Percentiles rank a stretch among this genome's conserved stretches.
phyloP scores from a whole-genome alignment of 2,797 vertebrate genomes.

The Poecilia picta region DNA sequence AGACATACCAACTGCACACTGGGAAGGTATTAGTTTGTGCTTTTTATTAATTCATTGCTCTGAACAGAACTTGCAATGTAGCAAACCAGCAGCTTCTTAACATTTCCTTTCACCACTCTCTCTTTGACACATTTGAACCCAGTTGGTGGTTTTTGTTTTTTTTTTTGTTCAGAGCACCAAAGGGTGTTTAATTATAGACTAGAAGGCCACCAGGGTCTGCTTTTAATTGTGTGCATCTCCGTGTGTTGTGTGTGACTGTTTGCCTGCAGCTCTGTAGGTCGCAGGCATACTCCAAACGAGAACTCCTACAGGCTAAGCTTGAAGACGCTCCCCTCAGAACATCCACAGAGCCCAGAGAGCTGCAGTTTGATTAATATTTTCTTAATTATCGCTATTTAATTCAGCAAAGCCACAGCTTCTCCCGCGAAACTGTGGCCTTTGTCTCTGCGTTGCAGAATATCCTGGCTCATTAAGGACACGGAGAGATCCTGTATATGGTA shows the following conservation, averaged over 20 bases:
- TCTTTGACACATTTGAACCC: constrained; percentile 69
- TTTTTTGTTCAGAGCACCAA: constrained; percentile 57
- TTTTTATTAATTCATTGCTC: constrained; percentile 74
- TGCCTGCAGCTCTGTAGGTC: constrained; percentile 72
- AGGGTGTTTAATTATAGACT: constrained; percentile 83
- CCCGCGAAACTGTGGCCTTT: constrained; percentile 61
- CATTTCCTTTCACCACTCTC: constrained; percentile 44
- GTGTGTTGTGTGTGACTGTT: constrained; percentile 52
- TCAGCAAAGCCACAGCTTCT: constrained; percentile 62
- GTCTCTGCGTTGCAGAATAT: constrained; percentile 60
- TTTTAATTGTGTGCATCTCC: constrained; percentile 74
- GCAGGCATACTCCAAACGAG: constrained; percentile 70
- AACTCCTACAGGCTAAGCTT: constrained; percentile 81
- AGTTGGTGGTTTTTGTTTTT: constrained; percentile 43
- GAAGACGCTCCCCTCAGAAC: constrained; percentile 68
- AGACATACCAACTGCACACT: constrained; percentile 66
- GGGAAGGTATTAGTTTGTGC: constrained; percentile 79
- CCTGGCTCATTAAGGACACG: constrained; percentile 75
- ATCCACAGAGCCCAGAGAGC: constrained; percentile 56
- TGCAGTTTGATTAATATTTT: constrained; percentile 82
- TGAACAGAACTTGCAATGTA: constrained; percentile 54
- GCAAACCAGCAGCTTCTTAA: constrained; percentile 51
- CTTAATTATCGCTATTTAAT: constrained; percentile 85
- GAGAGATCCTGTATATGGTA: constrained; percentile 77
- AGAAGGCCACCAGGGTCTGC: constrained; percentile 73